Conservation (phyloP, 2,113 vertebrate genomes). For the Ondatra zibethicus region DNA sequence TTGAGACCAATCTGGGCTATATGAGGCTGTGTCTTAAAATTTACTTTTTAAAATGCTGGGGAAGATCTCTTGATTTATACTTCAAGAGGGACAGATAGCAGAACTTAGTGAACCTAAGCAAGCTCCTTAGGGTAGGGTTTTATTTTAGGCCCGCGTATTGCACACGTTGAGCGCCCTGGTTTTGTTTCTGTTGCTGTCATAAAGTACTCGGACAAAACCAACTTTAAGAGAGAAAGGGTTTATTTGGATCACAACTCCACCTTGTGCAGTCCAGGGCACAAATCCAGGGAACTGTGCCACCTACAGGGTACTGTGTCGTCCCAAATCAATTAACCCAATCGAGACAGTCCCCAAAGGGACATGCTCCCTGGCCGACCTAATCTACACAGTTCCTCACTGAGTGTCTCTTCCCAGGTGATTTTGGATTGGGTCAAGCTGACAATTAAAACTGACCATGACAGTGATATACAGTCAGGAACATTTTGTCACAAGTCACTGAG, state of each 20-base stretch:
- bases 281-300: no score
- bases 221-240: background rate
- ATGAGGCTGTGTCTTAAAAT: background rate
- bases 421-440: background rate
- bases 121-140: background rate
- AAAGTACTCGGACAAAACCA: background rate
- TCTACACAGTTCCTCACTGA: background rate
- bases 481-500: background rate
- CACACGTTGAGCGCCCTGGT: background rate
- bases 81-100: background rate
- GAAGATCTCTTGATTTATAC: background rate
- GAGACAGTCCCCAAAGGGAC: background rate
- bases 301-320: background rate
- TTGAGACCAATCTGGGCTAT: background rate
- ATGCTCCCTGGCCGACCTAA: background rate
- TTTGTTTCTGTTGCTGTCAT: background rate
- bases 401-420: background rate
- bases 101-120: background rate
- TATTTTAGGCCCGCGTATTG: background rate
- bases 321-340: background rate
- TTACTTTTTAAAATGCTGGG: background rate
- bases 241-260: background rate
- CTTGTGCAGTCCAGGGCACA: no score
- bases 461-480: background rate
- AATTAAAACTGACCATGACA: background rate